These are phyloP conservation scores for Miniopterus natalensis DNA, from an alignment of 2,113 vertebrate genomes.

Conservation along the genomic window DNA sequence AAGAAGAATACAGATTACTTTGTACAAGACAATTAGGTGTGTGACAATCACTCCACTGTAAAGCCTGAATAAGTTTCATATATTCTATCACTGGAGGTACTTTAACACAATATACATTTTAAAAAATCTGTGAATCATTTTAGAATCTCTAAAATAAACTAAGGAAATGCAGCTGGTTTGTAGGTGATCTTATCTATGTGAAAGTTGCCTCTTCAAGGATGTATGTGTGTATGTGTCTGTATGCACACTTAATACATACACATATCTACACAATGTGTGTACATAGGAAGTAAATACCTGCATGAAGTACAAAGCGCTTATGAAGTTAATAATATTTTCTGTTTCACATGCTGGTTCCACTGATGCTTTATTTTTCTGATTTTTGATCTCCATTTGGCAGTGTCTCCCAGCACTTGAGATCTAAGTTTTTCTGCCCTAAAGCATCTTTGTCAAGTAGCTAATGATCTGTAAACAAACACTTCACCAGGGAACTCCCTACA, in stretches of 20 bases:
- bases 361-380: neutral
- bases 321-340: conserved; percentile 17
- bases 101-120: neutral
- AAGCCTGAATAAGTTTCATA: neutral
- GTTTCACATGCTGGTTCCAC: neutral
- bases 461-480: conserved; percentile 78
- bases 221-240: neutral
- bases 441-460: conserved; percentile 76
- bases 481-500: conserved; percentile 57
- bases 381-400: conserved; percentile 56
- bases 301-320: neutral
- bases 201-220: neutral
- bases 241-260: neutral
- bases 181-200: neutral
- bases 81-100: neutral
- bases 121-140: conserved; percentile 20
- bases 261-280: neutral
- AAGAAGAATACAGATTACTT: neutral
- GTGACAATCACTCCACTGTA: neutral
- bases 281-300: neutral
- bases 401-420: conserved; percentile 31
- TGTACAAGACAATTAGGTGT: neutral
- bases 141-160: conserved; percentile 13
- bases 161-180: neutral
- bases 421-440: conserved; percentile 35